phyloP scores from a whole-genome alignment of 2,113 vertebrate species.

The Paralichthys olivaceus region DNA sequence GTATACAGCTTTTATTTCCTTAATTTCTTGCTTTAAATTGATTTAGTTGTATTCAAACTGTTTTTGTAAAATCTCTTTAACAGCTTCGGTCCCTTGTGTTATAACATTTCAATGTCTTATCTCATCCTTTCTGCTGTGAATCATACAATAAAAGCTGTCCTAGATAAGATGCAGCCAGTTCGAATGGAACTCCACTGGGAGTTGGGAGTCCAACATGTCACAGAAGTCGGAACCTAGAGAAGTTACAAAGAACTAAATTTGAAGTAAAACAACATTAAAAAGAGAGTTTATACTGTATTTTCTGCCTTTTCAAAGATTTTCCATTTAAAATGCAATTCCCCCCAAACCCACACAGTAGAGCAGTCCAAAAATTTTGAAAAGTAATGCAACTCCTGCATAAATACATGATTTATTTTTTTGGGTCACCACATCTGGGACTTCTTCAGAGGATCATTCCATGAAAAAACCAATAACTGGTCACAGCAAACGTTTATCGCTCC shows the following conservation, averaged over 20 bases:
- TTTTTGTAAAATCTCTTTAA: not conserved
- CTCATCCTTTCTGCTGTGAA: not conserved
- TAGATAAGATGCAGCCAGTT: not conserved
- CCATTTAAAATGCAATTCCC: not conserved
- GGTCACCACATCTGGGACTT: not conserved
- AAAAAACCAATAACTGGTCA: constrained; percentile 17
- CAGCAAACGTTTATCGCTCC: too few relatives aligned
- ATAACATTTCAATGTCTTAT: not conserved
- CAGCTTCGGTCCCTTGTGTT: not conserved
- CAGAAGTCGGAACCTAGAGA: not conserved
- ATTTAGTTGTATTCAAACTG: not conserved
- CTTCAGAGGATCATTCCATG: not conserved
- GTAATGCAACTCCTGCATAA: not conserved
- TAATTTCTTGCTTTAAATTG: not conserved
- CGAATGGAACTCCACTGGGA: not conserved
- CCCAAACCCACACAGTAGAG: not conserved
- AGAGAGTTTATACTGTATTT: not conserved
- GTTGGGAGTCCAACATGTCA: not conserved
- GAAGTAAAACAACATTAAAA: not conserved
- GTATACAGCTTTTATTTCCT: not conserved
- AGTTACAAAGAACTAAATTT: not conserved
- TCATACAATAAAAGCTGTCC: not conserved
- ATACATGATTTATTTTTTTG: not conserved
- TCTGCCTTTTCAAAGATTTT: not conserved
- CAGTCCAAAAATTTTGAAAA: not conserved